Evolutionary conservation across 2,888 invertebrate genomes (phyloP).

Genomic region (Macaria liturata): DNA sequence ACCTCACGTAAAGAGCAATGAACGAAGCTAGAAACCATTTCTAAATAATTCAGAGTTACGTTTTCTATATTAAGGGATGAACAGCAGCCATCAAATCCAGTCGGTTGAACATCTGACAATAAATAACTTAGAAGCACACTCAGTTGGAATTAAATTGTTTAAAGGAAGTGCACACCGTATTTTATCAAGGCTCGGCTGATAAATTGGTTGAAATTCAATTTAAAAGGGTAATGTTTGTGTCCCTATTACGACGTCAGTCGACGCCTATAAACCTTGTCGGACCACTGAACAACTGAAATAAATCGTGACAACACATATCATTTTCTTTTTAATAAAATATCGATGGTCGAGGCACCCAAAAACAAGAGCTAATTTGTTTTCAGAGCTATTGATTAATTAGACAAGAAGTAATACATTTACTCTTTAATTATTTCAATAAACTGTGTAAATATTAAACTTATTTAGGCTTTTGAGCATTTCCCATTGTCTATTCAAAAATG

Average conservation of each 20-base stretch:
- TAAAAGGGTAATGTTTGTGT: slow-evolving; percentile 80
- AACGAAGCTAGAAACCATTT: not conserved
- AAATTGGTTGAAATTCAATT: slow-evolving; percentile 79
- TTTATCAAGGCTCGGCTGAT: slow-evolving; percentile 69
- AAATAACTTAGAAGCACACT: slow-evolving; percentile 56
- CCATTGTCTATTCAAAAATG: slow-evolving; percentile 39
- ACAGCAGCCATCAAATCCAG: slow-evolving; percentile 20
- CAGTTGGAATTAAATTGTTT: slow-evolving; percentile 64
- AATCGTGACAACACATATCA: slow-evolving; percentile 52
- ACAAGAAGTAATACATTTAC: too few relatives aligned
- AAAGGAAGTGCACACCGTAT: slow-evolving; percentile 52
- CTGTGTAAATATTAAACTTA: slow-evolving; percentile 16
- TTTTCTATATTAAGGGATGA: not conserved
- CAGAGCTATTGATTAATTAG: too few relatives aligned
- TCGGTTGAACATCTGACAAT: slow-evolving; percentile 47
- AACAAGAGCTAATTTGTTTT: too few relatives aligned
- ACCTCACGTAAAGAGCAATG: not conserved
- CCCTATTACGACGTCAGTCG: slow-evolving; percentile 76
- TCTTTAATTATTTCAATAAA: too few relatives aligned
- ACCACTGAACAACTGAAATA: slow-evolving; percentile 75
- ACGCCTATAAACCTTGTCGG: slow-evolving; percentile 71
- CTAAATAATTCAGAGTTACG: slow-evolving; percentile 4
- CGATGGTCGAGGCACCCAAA: too few relatives aligned
- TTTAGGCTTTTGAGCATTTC: slow-evolving; percentile 28
- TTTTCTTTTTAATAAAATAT: too few relatives aligned